A percentile compares a stretch with the other conserved stretches of the same genome.
These are phyloP conservation scores for Noctuana brunneofusca DNA, from an alignment of 2,888 invertebrate genomes.

Conservation along the genomic window DNA sequence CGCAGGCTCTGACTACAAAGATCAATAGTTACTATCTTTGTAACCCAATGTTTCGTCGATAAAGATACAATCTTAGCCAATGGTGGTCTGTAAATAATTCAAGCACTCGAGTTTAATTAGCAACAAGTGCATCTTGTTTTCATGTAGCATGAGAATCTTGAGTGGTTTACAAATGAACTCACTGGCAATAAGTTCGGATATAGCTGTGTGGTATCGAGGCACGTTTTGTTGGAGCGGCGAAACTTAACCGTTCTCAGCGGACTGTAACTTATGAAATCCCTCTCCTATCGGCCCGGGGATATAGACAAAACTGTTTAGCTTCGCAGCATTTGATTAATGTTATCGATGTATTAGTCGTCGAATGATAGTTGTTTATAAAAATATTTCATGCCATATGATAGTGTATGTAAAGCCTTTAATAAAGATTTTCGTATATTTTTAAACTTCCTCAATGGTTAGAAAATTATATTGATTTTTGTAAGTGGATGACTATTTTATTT, in stretches of 20 bases:
- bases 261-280: conserved; percentile 31
- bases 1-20: conserved; percentile 6
- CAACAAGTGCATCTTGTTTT: conserved; percentile 41
- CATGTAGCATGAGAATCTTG: conserved; percentile 39
- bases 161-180: conserved; percentile 37
- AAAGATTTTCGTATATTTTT: too few relatives aligned
- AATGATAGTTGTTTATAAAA: neutral
- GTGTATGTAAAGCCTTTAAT: too few relatives aligned
- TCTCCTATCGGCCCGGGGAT: conserved; percentile 29
- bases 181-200: conserved; percentile 26
- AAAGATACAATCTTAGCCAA: conserved; percentile 20
- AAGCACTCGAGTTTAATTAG: conserved; percentile 46
- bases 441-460: too few relatives aligned
- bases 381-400: too few relatives aligned
- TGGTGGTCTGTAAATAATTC: conserved; percentile 39
- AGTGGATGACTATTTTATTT: too few relatives aligned
- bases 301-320: conserved; percentile 33
- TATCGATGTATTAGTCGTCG: neutral
- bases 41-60: conserved; percentile 22
- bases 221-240: conserved; percentile 32
- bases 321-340: conserved; percentile 16
- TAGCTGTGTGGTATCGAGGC: conserved; percentile 27
- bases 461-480: too few relatives aligned
- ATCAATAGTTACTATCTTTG: neutral
- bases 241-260: conserved; percentile 32